phyloP scores from a whole-genome alignment of 2,888 invertebrate genomes.

The Anodontia alba region DNA sequence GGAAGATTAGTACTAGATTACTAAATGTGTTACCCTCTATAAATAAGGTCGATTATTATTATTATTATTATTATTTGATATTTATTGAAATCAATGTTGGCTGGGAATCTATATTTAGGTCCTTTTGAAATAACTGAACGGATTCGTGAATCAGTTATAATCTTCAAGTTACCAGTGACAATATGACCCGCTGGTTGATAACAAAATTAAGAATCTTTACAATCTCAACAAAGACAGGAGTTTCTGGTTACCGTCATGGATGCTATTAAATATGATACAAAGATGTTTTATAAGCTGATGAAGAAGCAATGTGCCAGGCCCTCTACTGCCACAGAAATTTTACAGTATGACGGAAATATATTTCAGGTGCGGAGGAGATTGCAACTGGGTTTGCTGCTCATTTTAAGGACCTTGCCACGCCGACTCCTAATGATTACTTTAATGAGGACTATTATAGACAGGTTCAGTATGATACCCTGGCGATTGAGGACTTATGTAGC shows the following conservation, averaged over 20 bases:
- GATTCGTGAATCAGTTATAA: too few species aligned
- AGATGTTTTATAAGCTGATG: background rate
- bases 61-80: too few species aligned
- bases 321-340: background rate
- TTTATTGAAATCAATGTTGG: too few species aligned
- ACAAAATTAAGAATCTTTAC: too few species aligned
- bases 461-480: conserved; percentile 2
- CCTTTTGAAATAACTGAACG: too few species aligned
- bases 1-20: too few species aligned
- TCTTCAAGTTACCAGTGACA: too few species aligned
- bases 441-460: background rate
- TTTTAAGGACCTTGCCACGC: background rate
- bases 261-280: background rate
- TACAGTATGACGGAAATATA: background rate
- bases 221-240: background rate
- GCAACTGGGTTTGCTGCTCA: background rate
- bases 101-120: too few species aligned
- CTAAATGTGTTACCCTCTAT: too few species aligned
- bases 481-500: background rate
- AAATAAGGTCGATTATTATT: too few species aligned
- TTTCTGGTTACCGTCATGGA: background rate
- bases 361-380: too few species aligned
- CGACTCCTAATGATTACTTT: background rate
- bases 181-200: too few species aligned
- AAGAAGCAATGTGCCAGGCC: background rate